A percentile compares a stretch with the other conserved stretches of the same genome.
Evolutionary conservation across 37 sponge, comb jelly and placozoan species (phyloP).

Genomic region (Crambe crambe): DNA sequence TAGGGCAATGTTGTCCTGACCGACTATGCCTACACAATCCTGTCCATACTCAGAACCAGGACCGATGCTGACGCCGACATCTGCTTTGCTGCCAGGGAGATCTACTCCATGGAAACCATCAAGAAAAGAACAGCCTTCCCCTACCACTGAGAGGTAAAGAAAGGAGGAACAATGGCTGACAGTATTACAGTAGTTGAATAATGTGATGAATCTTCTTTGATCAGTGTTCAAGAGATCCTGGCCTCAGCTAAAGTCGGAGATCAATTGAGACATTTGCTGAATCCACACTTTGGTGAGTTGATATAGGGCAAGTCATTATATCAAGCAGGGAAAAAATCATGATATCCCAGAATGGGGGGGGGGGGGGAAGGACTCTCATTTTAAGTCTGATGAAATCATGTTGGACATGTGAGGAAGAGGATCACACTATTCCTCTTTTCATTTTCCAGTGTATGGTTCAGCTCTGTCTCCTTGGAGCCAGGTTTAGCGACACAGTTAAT

Average conservation of each 20-base stretch:
- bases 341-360: no score
- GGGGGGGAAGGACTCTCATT: no score
- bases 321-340: no score
- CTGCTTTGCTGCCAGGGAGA: slow-evolving; percentile 83
- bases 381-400: no score
- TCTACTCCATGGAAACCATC: slow-evolving; percentile 66
- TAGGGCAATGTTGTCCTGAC: slow-evolving; percentile 95
- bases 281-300: slow-evolving; percentile 85
- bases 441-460: slow-evolving; percentile 74
- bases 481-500: slow-evolving; percentile 62
- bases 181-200: no score
- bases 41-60: slow-evolving; percentile 75
- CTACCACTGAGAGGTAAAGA: slow-evolving; percentile 56
- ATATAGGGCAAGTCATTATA: no score
- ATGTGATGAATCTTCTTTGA: no score
- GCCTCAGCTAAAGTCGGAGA: slow-evolving; percentile 58
- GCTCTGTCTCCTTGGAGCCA: slow-evolving; percentile 69
- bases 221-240: slow-evolving; percentile 50
- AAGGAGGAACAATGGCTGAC: background rate
- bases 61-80: slow-evolving; percentile 87
- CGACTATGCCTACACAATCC: slow-evolving; percentile 77
- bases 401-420: no score
- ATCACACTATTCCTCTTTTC: background rate
- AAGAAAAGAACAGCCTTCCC: slow-evolving; percentile 56
- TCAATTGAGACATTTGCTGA: slow-evolving; percentile 69